A percentile compares a stretch with the other conserved stretches of the same genome.
These are phyloP conservation scores for Xylota sylvarum DNA, from an alignment of 2,888 invertebrate species.

Conservation along the genomic window DNA sequence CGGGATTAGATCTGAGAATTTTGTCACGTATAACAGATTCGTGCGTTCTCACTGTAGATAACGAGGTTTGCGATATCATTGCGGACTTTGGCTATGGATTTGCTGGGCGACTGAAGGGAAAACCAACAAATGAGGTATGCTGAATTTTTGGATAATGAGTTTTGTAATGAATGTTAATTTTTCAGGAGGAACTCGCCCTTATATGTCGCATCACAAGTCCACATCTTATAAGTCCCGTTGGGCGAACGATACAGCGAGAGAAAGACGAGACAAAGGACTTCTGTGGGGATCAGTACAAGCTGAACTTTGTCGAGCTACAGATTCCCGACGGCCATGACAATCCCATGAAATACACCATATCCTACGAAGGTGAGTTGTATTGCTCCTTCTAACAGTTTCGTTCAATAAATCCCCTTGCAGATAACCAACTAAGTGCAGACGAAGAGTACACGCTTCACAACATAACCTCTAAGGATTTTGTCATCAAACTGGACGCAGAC, in stretches of 20 bases:
- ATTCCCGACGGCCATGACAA: conserved; percentile 83
- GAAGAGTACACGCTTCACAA: conserved; percentile 81
- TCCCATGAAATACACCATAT: conserved; percentile 81
- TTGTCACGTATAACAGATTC: conserved; percentile 82
- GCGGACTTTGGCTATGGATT: conserved; percentile 82
- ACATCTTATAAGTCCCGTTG: conserved; percentile 80
- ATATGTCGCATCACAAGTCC: conserved; percentile 81
- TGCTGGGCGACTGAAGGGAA: conserved; percentile 79
- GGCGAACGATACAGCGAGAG: conserved; percentile 81
- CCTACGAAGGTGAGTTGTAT: conserved; percentile 79
- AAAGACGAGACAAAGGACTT: conserved; percentile 82
- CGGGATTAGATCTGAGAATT: conserved; percentile 78
- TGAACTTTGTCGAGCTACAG: conserved; percentile 83
- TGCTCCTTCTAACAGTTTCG: background rate
- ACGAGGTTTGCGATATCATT: conserved; percentile 78
- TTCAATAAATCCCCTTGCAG: conserved; percentile 66
- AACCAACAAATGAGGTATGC: conserved; percentile 78
- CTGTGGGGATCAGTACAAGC: conserved; percentile 82
- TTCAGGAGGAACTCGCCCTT: conserved; percentile 78
- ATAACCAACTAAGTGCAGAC: conserved; percentile 80
- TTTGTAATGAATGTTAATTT: conserved; percentile 31
- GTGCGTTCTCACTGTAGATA: conserved; percentile 82
- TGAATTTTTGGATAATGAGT: background rate
- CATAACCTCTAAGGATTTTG: conserved; percentile 77
- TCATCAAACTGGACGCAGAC: conserved; percentile 76